Evolutionary conservation across 2,888 invertebrate species (phyloP), one percentile per base, ranked within the genome.

Genomic region (Ommatoiulus sabulosus): DNA sequence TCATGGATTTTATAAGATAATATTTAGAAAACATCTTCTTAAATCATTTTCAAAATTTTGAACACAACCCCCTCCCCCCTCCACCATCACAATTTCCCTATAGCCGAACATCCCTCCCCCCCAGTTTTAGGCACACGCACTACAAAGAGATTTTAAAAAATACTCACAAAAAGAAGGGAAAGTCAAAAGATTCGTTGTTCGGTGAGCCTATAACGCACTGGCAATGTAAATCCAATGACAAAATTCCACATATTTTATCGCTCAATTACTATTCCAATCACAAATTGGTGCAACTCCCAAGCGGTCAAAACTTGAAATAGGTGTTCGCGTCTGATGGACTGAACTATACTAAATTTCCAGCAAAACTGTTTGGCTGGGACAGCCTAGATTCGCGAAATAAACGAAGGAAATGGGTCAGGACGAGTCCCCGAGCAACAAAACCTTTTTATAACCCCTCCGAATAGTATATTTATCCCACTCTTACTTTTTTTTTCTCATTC

Each of bases 381-480:
- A 72, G 72, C 72, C 72, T 72, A 72, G 72, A 72, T 72, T 72
- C 72, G 72, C 10, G 20, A 24, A n/a, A 72, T 72, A 72, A 72
- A 72, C 24, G 72, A 72, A 24, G 10, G 24, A 72, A 72, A 72
- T 72, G 72, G 72, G 72, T 72, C 72, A 72, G 72, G 20, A 10
- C 72, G 7, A 72, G 72, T 24, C 72, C 72, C n/a, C 72, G 24
- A 72, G 72, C 72, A 72, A 72, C 7, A 72, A 8, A 72, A 3
- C 7, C n/a, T 72, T 72, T 20, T 72, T 72, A 7, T 10, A 24
- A 72, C 6, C 72, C 72, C 72, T 72, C 72, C 72, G 24, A 72
- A 72, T 24, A 72, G 24, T 6, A 20, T 48, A 24, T 72, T 72
- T 72, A 72, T 72, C 72, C 72, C 72, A 72, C 72, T 72, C 24